Evolutionary conservation across 2,113 vertebrate species (phyloP).

Genomic region (Toxostoma redivivum): DNA sequence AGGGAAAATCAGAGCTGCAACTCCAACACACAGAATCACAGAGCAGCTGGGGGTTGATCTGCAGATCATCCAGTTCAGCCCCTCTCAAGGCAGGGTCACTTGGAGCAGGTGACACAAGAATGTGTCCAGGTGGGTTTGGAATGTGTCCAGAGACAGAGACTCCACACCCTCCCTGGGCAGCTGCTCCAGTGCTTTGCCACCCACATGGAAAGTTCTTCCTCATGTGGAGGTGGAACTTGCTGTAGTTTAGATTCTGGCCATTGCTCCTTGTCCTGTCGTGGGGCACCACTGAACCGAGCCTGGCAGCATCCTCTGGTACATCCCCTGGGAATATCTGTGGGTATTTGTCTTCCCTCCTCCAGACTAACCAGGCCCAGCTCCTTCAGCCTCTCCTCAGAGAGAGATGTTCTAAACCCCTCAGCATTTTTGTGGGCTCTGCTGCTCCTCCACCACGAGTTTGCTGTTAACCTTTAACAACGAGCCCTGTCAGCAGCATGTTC

Average conservation of each 20-base stretch:
- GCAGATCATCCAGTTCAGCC: fast-evolving
- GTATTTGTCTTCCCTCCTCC: too few relatives aligned
- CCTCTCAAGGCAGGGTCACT: background rate
- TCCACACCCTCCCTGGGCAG: background rate
- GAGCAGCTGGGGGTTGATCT: background rate
- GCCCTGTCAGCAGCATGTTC: background rate
- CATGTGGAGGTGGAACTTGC: fast-evolving
- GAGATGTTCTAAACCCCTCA: background rate
- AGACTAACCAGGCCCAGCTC: background rate
- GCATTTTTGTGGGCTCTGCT: background rate
- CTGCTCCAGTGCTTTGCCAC: background rate
- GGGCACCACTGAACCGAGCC: background rate
- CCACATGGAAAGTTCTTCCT: background rate
- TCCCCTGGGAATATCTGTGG: too few relatives aligned
- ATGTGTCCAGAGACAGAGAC: background rate
- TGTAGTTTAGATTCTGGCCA: background rate
- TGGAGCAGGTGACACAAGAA: background rate
- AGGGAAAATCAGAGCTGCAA: background rate
- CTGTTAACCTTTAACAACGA: fast-evolving
- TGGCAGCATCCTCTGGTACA: background rate
- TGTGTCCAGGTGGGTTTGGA: background rate
- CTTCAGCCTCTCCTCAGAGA: background rate
- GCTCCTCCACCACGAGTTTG: background rate
- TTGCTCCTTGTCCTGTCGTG: background rate
- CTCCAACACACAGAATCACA: background rate